Conservation (phyloP, 2,888 invertebrate genomes). For the Seira ritae region DNA sequence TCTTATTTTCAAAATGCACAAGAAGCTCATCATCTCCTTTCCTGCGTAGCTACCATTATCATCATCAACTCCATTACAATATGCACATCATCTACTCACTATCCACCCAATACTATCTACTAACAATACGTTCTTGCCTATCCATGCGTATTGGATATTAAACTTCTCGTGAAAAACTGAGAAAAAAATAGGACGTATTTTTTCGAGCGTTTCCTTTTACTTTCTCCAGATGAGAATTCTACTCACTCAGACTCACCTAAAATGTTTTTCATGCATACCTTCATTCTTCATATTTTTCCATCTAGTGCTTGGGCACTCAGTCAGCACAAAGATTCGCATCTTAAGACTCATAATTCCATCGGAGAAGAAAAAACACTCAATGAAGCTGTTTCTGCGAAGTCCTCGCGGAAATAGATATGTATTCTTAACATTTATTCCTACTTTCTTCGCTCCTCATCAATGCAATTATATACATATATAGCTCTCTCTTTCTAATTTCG, state of each 20-base stretch:
- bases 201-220: conserved; percentile 19
- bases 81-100: too few species aligned
- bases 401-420: conserved; percentile 56
- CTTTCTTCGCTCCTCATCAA: conserved; percentile 37
- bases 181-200: conserved; percentile 21
- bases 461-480: too few species aligned
- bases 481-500: conserved; percentile 34
- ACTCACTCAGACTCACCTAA: too few species aligned
- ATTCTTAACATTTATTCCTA: conserved; percentile 45
- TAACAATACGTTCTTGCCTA: conserved; percentile 4
- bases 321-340: conserved; percentile 48
- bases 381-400: conserved; percentile 23
- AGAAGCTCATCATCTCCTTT: conserved; percentile 11
- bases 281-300: conserved; percentile 31
- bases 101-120: neutral
- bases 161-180: too few species aligned
- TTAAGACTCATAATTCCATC: conserved; percentile 44
- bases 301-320: conserved; percentile 20
- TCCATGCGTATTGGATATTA: conserved; percentile 2
- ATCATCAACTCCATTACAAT: neutral
- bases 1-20: neutral
- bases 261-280: conserved; percentile 21
- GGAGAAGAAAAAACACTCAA: conserved; percentile 10
- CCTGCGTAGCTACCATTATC: too few species aligned
- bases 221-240: conserved; percentile 18